A percentile compares a stretch with the other conserved stretches of the same genome.
phyloP scores from a whole-genome alignment of 2,113 vertebrate genomes.

The Gallinago undulata region DNA sequence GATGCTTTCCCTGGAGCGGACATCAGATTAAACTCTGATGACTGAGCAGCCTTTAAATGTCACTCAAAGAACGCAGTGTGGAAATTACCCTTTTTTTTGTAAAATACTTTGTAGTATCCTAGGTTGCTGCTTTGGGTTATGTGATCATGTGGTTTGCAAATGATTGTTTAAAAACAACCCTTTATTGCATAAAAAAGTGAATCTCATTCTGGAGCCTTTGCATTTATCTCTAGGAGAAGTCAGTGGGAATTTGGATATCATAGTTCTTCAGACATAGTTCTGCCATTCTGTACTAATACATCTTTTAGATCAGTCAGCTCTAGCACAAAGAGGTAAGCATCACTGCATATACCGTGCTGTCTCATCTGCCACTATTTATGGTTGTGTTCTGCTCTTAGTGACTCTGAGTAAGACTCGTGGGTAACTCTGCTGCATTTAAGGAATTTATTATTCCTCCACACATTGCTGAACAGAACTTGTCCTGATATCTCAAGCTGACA shows the following conservation, averaged over 20 bases:
- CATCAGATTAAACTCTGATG: not conserved
- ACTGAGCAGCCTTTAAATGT: not conserved
- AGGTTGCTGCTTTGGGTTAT: not conserved
- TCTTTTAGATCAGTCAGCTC: not conserved
- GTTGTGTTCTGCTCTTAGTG: not conserved
- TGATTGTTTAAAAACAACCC: not conserved
- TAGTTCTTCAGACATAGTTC: not conserved
- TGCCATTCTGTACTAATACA: not conserved
- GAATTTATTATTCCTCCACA: not conserved
- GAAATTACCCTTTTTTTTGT: not conserved
- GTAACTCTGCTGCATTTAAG: not conserved
- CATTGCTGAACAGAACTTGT: not conserved
- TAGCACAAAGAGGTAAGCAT: not conserved
- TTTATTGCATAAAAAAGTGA: not conserved
- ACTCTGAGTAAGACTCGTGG: not conserved
- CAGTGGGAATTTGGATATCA: not conserved
- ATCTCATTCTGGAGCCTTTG: not conserved
- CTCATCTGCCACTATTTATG: not conserved
- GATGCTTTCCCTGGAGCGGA: not conserved
- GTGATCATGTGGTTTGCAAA: not conserved
- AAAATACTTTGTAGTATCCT: not conserved
- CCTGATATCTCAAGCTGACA: not conserved
- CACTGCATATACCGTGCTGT: not conserved
- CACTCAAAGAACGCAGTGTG: not conserved
- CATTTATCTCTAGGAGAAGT: not conserved